Evolutionary conservation across 2,888 invertebrate species (phyloP), one percentile per base, ranked within the genome.

Genomic region (Chloromyia formosa): DNA sequence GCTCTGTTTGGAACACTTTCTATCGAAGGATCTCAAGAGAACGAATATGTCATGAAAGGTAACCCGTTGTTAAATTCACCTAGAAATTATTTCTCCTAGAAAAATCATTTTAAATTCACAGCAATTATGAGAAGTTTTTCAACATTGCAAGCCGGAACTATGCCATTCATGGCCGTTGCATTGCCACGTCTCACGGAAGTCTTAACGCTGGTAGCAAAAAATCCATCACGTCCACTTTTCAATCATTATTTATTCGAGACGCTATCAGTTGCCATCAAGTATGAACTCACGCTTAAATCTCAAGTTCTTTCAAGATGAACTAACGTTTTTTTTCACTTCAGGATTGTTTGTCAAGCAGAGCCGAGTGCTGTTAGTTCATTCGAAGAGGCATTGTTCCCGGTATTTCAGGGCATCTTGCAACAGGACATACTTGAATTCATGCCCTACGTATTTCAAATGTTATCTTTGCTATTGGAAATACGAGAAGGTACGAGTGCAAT

Each of bases 201-300:
- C 84, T 86, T 98, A 58, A 86, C 91, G 3, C 86, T 90, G 45
- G 96, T 97, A 35, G 90, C 96, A 73, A 94, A 94, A 87, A 98
- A 98, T 87, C 95, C 98, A 0, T 95, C 94, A 80, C 94, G 96
- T 81, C 98, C 99, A 0, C 95, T 97, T 84, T 98, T 98, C 87
- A 98, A 98, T 87, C 99, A 99, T 84, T 99, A 94, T 86, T 88
- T 99, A 49, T 99, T 99, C 83, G 99, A 99, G 87, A 94, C 95
- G 0, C 87, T 99, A 54, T 94, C 97, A 27, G 87, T 99, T 60
- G 90, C 93, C 2, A 92, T 95, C n/a, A 92, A 91, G 93, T 93
- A 83, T 88, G 89, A 61, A 12, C 60, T 54, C 45, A 61, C n/a
- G 23, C 54, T 16, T 5, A 16, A 22, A n/a, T n/a, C n/a, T n/a